These are phyloP conservation scores for Ctena decussata DNA, from an alignment of 2,888 invertebrate genomes.

Conservation along the genomic window DNA sequence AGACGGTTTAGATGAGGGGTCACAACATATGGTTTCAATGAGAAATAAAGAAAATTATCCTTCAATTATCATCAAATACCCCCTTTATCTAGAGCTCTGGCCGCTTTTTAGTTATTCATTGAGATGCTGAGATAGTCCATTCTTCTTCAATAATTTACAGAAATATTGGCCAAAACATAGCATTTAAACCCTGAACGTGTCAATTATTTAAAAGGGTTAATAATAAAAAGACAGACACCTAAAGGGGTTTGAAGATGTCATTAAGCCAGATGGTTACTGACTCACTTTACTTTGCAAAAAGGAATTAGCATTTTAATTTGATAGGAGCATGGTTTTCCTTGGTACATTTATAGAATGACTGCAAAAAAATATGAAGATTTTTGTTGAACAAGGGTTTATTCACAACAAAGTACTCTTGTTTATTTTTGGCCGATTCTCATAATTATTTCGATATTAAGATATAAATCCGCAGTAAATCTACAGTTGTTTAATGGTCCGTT, in stretches of 20 bases:
- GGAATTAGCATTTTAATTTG: background rate
- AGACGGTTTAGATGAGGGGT: too few relatives aligned
- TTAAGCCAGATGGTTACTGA: background rate
- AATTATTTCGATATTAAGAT: constrained; percentile 12
- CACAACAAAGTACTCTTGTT: background rate
- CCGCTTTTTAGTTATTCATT: background rate
- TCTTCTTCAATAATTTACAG: background rate
- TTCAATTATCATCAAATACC: too few relatives aligned
- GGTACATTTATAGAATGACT: too few relatives aligned
- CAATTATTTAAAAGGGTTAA: background rate
- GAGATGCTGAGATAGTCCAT: background rate
- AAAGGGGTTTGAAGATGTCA: background rate
- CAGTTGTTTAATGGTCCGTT: constrained; percentile 7
- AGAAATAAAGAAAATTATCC: too few relatives aligned
- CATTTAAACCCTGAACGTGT: background rate
- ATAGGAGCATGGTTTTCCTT: too few relatives aligned
- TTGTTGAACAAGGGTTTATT: background rate
- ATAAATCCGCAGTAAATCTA: background rate
- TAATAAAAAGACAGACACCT: background rate
- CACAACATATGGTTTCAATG: too few relatives aligned
- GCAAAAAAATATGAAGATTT: background rate
- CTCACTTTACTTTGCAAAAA: background rate
- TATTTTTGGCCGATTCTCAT: constrained; percentile 13
- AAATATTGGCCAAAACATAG: background rate
- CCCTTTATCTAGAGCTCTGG: too few relatives aligned